These are phyloP conservation scores for Rutilus rutilus DNA, from an alignment of 2,113 vertebrate species.

Conservation along the genomic window DNA sequence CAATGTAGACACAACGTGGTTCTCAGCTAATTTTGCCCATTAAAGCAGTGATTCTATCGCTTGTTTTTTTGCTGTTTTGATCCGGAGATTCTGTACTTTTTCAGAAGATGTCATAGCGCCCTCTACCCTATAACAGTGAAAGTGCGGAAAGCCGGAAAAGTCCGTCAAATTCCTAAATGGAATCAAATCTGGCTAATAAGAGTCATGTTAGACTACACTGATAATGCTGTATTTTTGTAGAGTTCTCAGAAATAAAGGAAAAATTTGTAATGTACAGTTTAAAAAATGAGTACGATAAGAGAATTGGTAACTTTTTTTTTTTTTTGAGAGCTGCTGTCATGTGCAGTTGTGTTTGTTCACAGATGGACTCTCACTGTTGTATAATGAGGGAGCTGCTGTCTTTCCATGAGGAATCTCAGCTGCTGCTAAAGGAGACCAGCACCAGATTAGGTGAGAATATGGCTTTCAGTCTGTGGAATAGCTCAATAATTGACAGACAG, in stretches of 20 bases:
- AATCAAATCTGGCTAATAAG: neutral
- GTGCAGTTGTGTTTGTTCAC: constrained; percentile 10
- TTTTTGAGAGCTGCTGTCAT: neutral
- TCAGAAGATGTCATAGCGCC: no score
- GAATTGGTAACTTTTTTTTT: neutral
- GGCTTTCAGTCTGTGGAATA: neutral
- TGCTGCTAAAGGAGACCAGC: constrained; percentile 75
- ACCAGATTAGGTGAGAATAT: constrained; percentile 68
- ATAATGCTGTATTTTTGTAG: neutral
- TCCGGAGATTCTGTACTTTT: no score
- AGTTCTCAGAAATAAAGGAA: neutral
- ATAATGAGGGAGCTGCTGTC: constrained; percentile 69
- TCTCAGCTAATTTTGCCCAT: no score
- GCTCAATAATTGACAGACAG: neutral
- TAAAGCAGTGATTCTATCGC: neutral
- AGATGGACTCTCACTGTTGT: constrained; percentile 77
- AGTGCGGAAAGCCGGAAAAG: no score
- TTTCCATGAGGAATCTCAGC: constrained; percentile 69
- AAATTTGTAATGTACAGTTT: neutral
- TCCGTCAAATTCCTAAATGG: no score
- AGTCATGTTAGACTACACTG: neutral
- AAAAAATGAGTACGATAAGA: neutral
- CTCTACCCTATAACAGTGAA: no score
- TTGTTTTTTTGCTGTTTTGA: no score
- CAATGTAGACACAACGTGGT: neutral